These are phyloP conservation scores for Limnephilus lunatus DNA, from an alignment of 2,888 invertebrate species.

Conservation along the genomic window DNA sequence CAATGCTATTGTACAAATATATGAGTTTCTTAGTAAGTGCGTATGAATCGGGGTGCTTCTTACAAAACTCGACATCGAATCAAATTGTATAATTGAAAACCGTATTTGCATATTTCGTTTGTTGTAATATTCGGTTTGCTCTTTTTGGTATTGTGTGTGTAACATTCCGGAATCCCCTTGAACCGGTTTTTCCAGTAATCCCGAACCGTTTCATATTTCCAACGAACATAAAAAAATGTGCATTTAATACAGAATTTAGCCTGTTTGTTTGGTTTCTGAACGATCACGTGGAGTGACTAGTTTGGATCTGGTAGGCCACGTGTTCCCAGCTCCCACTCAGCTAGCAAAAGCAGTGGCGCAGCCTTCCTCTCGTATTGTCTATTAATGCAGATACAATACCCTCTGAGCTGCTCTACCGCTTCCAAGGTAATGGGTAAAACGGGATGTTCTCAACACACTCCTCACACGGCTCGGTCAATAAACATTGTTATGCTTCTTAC, in stretches of 20 bases:
- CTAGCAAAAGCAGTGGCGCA: conserved; percentile 23
- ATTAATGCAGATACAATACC: conserved; percentile 21
- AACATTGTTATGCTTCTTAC: conserved; percentile 9
- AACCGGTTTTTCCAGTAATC: conserved; percentile 36
- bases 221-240: neutral
- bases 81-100: conserved; percentile 37
- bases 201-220: conserved; percentile 22
- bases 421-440: neutral
- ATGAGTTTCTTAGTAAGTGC: neutral
- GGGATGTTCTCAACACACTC: neutral
- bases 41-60: neutral
- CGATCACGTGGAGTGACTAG: conserved; percentile 13
- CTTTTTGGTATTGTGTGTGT: conserved; percentile 36
- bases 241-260: neutral
- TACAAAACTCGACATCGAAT: neutral
- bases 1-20: neutral
- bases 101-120: conserved; percentile 34
- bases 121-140: conserved; percentile 28
- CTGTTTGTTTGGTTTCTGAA: neutral
- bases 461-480: neutral
- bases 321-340: conserved; percentile 28
- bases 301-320: conserved; percentile 38
- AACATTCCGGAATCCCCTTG: conserved; percentile 37
- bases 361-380: conserved; percentile 17
- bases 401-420: neutral